phyloP scores from a whole-genome alignment of 1,140 invertebrate species.

The Sinonovacula constricta region DNA sequence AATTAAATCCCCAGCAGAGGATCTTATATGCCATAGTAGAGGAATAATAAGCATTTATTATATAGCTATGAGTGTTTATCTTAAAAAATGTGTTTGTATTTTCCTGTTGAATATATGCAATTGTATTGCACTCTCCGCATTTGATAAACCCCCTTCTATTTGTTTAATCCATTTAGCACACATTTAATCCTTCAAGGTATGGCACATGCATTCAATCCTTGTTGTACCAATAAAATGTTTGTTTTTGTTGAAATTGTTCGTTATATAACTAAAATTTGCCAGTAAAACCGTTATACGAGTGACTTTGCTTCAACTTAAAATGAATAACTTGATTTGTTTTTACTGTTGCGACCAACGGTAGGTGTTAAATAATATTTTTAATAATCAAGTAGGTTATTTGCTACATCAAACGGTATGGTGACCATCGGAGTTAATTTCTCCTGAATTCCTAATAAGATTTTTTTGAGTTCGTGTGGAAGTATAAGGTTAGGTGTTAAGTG shows the following conservation, averaged over 20 bases:
- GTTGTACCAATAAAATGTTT: no score
- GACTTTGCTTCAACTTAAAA: no score
- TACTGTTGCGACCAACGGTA: background rate
- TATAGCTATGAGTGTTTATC: background rate
- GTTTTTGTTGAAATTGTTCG: no score
- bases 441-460: background rate
- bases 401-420: background rate
- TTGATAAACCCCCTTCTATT: background rate
- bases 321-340: background rate
- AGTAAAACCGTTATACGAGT: no score
- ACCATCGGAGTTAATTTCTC: background rate
- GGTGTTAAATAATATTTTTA: background rate
- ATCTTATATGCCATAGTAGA: no score
- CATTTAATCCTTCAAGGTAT: no score
- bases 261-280: no score
- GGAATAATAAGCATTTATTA: no score
- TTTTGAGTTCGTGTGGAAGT: background rate
- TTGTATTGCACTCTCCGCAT: background rate
- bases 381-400: background rate
- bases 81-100: background rate
- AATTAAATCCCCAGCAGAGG: no score
- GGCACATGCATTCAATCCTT: no score
- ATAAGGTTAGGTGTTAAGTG: constrained; percentile 1
- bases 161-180: background rate
- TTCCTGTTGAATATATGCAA: background rate